phyloP scores from a whole-genome alignment of 1,140 invertebrate species.

The Neodiprion pinetum region DNA sequence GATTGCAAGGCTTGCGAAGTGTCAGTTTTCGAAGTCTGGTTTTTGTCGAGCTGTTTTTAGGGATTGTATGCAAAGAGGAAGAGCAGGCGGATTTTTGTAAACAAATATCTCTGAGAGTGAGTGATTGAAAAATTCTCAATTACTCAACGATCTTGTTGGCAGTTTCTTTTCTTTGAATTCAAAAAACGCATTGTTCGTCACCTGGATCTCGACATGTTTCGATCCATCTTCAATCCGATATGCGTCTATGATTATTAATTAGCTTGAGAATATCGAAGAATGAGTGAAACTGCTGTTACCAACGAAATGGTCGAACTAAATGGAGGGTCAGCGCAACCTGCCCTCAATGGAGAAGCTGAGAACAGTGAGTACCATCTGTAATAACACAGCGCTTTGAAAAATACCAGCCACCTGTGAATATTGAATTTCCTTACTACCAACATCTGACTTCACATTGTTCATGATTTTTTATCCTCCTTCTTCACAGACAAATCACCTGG shows the following conservation, averaged over 20 bases:
- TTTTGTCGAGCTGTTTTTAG: too few relatives aligned
- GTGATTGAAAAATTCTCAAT: too few relatives aligned
- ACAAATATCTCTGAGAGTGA: neutral
- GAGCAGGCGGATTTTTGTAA: neutral
- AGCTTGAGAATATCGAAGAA: conserved; percentile 22
- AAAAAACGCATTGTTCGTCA: neutral
- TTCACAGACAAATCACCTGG: conserved; percentile 38
- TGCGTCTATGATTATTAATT: neutral
- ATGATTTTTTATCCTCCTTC: conserved; percentile 17
- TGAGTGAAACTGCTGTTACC: conserved; percentile 36
- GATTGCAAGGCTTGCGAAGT: too few relatives aligned
- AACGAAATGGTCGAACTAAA: conserved; percentile 41
- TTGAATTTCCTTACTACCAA: neutral
- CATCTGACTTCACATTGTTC: neutral
- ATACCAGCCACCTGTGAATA: neutral
- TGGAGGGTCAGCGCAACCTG: conserved; percentile 33
- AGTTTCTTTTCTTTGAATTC: too few relatives aligned
- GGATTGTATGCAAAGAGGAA: too few relatives aligned
- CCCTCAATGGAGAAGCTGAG: conserved; percentile 44
- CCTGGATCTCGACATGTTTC: neutral
- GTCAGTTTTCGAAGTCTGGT: too few relatives aligned
- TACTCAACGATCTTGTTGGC: too few relatives aligned
- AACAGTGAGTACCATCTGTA: conserved; percentile 34
- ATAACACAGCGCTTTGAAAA: neutral
- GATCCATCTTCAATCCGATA: neutral